Conservation (phyloP, 2,888 invertebrate genomes). For the Ormyrus pomaceus region DNA sequence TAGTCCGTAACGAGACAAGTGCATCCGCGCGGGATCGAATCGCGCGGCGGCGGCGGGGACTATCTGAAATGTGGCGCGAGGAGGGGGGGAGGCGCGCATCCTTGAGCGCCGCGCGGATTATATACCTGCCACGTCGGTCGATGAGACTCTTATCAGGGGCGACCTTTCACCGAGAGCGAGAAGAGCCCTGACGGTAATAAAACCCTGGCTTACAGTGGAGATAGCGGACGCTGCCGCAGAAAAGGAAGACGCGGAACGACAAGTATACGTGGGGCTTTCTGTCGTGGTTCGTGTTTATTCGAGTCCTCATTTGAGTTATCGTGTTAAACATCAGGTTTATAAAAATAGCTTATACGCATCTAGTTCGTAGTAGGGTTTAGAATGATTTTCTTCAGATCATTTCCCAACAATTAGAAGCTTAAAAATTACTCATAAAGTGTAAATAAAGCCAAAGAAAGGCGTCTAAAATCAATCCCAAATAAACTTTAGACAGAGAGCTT, state of each 20-base stretch:
- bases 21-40: slow-evolving; percentile 36
- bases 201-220: background rate
- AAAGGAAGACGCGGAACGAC: background rate
- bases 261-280: background rate
- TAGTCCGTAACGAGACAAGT: slow-evolving; percentile 33
- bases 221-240: background rate
- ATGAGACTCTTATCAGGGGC: slow-evolving; percentile 65
- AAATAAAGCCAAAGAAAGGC: too few relatives aligned
- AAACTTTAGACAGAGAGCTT: too few relatives aligned
- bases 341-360: too few relatives aligned
- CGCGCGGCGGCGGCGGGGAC: slow-evolving; percentile 57
- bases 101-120: slow-evolving; percentile 36
- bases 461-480: too few relatives aligned
- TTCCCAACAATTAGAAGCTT: too few relatives aligned
- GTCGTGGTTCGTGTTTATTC: background rate
- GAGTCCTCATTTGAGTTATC: too few relatives aligned
- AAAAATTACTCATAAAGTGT: too few relatives aligned
- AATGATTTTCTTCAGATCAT: too few relatives aligned
- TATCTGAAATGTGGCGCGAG: slow-evolving; percentile 64
- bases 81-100: slow-evolving; percentile 48
- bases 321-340: too few relatives aligned
- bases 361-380: too few relatives aligned
- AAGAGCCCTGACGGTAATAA: slow-evolving; percentile 53
- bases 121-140: slow-evolving; percentile 23
- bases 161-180: slow-evolving; percentile 61